These are phyloP conservation scores for Spinibarbus caldwelli DNA, from an alignment of 2,797 vertebrate species.

Conservation along the genomic window DNA sequence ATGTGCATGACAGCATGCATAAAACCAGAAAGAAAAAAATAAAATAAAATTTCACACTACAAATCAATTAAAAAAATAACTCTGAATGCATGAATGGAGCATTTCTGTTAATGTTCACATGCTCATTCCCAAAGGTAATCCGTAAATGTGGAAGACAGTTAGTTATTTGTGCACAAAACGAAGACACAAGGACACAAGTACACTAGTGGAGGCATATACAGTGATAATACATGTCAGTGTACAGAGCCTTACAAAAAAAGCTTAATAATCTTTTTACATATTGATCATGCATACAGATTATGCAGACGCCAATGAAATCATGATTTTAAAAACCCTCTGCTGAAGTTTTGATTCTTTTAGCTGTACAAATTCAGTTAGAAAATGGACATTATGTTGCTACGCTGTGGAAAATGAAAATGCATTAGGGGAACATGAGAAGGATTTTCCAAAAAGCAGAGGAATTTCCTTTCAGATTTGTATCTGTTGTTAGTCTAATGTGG, in stretches of 20 bases:
- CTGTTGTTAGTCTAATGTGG: neutral
- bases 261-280: neutral
- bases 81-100: neutral
- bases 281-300: neutral
- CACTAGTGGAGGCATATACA: neutral
- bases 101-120: constrained; percentile 34
- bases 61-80: neutral
- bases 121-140: neutral
- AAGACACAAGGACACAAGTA: neutral
- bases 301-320: neutral
- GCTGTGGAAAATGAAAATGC: neutral
- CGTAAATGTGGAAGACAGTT: constrained; percentile 23
- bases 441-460: neutral
- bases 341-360: neutral
- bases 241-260: constrained; percentile 19
- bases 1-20: constrained; percentile 18
- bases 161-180: neutral
- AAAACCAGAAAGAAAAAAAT: neutral
- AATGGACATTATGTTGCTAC: neutral
- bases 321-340: neutral
- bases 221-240: constrained; percentile 7
- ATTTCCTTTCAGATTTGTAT: neutral
- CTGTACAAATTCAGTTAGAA: neutral
- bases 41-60: no score
- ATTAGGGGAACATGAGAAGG: neutral